Evolutionary conservation across 2,888 invertebrate genomes (phyloP), one percentile per base, ranked within the genome.

Genomic region (Furcula furcula): DNA sequence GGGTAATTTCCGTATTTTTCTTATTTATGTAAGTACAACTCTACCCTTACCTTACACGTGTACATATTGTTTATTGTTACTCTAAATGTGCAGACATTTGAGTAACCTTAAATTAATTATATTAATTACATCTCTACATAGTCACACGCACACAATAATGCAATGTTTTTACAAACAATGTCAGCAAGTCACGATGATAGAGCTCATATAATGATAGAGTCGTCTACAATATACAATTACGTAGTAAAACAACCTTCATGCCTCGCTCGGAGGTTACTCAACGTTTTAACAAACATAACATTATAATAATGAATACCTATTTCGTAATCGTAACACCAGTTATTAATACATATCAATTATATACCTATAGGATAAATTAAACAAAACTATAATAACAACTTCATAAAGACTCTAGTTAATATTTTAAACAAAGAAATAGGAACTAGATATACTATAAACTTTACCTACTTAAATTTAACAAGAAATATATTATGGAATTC

Each of bases 1-100:
- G n/a, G 34, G 41, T 30, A 49, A 49, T 46, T 50, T 40, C 33
- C 53, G 34, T 52, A 37, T 59, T 57, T 59, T 57, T 47, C 35
- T 53, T 26, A 38, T 29, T 21, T 40, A 40, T 31, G 56, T 57
- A 55, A 57, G 57, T 57, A 57, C 42, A 43, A 56, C 56, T 52
- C 52, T 46, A 55, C 59, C 40, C 45, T 19, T 19, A 21, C 10
- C n/a, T n/a, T n/a, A n/a, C n/a, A n/a, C n/a, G n/a, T n/a, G n/a
- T n/a, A n/a, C n/a, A n/a, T n/a, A n/a, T n/a, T n/a, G n/a, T n/a
- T n/a, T n/a, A n/a, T n/a, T n/a, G n/a, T n/a, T n/a, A 21, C 2
- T 21, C n/a, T 19, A 4, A 21, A 21, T 39, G 45, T 42, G 15
- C 16, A 38, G 10, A 28, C 25, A 27, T 3, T 19, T 25, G 1